A percentile compares a stretch with the other conserved stretches of the same genome.
Evolutionary conservation across 2,888 invertebrate genomes (phyloP).

Genomic region (Drosophila testacea): DNA sequence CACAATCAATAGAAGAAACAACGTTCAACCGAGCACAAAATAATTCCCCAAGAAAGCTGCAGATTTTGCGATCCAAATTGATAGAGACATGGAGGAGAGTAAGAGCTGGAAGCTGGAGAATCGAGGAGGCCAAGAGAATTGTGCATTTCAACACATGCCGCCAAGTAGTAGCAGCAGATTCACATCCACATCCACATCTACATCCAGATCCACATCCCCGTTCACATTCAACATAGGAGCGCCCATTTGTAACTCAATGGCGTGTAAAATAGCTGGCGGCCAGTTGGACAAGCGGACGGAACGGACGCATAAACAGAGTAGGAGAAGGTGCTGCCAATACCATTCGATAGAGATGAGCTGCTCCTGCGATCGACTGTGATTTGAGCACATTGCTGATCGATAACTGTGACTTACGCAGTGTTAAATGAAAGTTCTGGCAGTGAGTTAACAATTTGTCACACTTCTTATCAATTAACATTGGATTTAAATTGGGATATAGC

Average conservation of each 20-base stretch:
- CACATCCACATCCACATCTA: constrained; percentile 12
- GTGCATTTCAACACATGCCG: constrained; percentile 62
- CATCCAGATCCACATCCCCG: constrained; percentile 8
- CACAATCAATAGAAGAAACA: constrained; percentile 69
- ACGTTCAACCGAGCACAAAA: constrained; percentile 60
- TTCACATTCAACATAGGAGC: constrained; percentile 24
- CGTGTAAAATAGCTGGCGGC: constrained; percentile 75
- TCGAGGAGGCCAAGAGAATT: constrained; percentile 15
- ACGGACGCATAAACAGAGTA: constrained; percentile 27
- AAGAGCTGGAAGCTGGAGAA: too few relatives aligned
- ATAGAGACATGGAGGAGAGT: constrained; percentile 50
- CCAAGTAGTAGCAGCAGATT: constrained; percentile 39
- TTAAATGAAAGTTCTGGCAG: neutral
- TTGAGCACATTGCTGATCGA: neutral
- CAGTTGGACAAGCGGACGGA: constrained; percentile 47
- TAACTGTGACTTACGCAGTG: neutral
- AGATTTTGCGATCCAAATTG: constrained; percentile 60
- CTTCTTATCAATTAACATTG: too few relatives aligned
- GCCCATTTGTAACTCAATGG: constrained; percentile 73
- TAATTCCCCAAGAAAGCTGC: constrained; percentile 54
- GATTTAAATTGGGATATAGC: too few relatives aligned
- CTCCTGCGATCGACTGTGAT: constrained; percentile 4
- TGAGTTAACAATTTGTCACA: neutral
- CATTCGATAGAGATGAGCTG: constrained; percentile 36
- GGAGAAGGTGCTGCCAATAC: constrained; percentile 10